Base-by-base conservation (phyloP, 2,888 invertebrate genomes). In the Trachelus troglodyta region DNA sequence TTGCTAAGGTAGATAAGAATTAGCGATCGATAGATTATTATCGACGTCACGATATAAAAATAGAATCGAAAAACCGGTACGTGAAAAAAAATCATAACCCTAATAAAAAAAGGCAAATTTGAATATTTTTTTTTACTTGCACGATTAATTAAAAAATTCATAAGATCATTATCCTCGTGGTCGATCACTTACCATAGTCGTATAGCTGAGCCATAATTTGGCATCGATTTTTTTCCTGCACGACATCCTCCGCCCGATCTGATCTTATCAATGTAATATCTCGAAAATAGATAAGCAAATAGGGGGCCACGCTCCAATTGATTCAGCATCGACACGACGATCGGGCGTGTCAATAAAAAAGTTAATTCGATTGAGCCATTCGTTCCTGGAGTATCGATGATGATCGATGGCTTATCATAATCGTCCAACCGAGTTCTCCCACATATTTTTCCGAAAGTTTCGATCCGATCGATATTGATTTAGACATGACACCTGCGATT, bases 201-300 rank as follows among this genome's bases (percentile, higher is more conserved):
- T 81, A 77, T 88, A 88, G 80, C 87, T 87, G 82, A 86, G 77
- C 88, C 87, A 88, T 73, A 88, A 85, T 83, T 89, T 90, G 73
- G 86, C 85, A 82, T 89, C 88, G 80, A 90, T 90, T 85, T 88
- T 90, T 81, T 84, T 89, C 75, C 87, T 85, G 81, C 89, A 89
- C 81, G 89, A 90, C 89, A 90, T 90, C 76, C 75, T 80, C 78
- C 77, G 78, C 15, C 68, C 34, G 73, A 77, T 78, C 4, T 33
- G 56, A 6, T 56, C 23, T 9, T 23, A 56, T 56, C 56, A 1
- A 23, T 9, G 23, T 23, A 56, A 56, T 23, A 23, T 56, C 23
- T 1, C 23, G 2, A 9, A 23, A 9, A 6, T 23, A 56, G 56
- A 56, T 56, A 56, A 23, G 6, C 56, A 56, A 56, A 56, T 9